Base-by-base conservation (phyloP, 2,888 invertebrate species). In the Erpobdella octoculata region DNA sequence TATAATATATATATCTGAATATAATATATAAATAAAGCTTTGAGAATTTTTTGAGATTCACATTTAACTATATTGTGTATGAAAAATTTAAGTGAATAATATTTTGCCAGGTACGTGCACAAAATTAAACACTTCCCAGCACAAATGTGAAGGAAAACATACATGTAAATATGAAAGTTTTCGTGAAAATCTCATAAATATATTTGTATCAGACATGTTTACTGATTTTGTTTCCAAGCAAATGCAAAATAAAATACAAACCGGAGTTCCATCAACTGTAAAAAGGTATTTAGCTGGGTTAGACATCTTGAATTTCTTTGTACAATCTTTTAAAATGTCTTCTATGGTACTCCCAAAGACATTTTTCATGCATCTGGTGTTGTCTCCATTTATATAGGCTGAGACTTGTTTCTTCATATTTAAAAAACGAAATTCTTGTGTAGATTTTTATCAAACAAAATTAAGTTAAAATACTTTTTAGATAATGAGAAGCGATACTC, bases 271-370 rank as follows among this genome's bases (percentile, higher is more conserved):
- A 36, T 80, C 78, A 70, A 78, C 73, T 25, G 76, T 78, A 75
- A 77, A 83, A 62, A 83, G 74, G 37, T 77, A 75, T 71, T 77
- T 80, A 62, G 79, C 80, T 59, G 77, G 73, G 65, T 79, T 79
- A 77, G 79, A 79, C 41, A 82, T 75, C 48, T 78, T 78, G 33
- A 83, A 78, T 71, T 81, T 80, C 33, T 73, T 72, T 33, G 79
- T 79, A 36, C 81, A 78, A 74, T 78, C 78, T 58, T 81, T 79
- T 46, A 82, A 75, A 1, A 83, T 73, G 74, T 82, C 78, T 2
- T 78, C 75, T 18, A 82, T 41, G 8, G 75, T 78, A 36, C 79
- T 80, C 5, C 82, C 83, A 80, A 81, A 82, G 25, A 83, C 79
- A 71, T 80, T 80, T 8, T 78, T 75, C 4, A 81, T 79, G 28